A percentile compares a stretch with the other conserved stretches of the same genome.
phyloP scores from a whole-genome alignment of 1,140 invertebrate genomes.

The Drosophila simulans region DNA sequence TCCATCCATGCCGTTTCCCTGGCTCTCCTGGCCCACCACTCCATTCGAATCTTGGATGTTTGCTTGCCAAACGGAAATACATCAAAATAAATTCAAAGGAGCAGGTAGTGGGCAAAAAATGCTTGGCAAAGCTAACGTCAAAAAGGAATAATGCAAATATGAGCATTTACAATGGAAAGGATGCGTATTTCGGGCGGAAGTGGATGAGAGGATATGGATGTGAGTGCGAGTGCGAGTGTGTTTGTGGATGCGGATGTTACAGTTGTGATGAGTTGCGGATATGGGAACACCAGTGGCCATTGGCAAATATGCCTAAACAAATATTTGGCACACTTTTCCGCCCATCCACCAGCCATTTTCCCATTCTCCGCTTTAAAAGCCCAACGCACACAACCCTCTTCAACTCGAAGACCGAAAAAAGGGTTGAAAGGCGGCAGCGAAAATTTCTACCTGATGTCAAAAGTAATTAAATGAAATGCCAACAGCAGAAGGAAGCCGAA shows the following conservation, averaged over 20 bases:
- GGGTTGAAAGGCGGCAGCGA: slow-evolving; percentile 50
- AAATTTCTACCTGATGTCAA: slow-evolving; percentile 76
- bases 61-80: slow-evolving; percentile 73
- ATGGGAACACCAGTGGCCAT: slow-evolving; percentile 59
- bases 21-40: neutral
- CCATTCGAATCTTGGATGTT: slow-evolving; percentile 32
- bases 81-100: slow-evolving; percentile 74
- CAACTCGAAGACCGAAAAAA: slow-evolving; percentile 22
- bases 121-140: slow-evolving; percentile 24
- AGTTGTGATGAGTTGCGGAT: slow-evolving; percentile 37
- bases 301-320: slow-evolving; percentile 74
- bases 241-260: slow-evolving; percentile 26
- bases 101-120: slow-evolving; percentile 19
- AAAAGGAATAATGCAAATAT: slow-evolving; percentile 71
- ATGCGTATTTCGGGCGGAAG: slow-evolving; percentile 12
- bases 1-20: neutral
- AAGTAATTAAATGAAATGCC: slow-evolving; percentile 79
- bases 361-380: neutral
- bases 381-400: slow-evolving; percentile 19
- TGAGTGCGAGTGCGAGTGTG: slow-evolving; percentile 11
- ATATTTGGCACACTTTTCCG: slow-evolving; percentile 76
- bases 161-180: slow-evolving; percentile 35
- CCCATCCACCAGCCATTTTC: neutral
- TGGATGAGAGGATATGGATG: slow-evolving; percentile 4
- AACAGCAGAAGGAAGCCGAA: slow-evolving; percentile 48